Evolutionary conservation across 2,888 invertebrate species (phyloP), one percentile per base, ranked within the genome.

Genomic region (Epistrophe eligans): DNA sequence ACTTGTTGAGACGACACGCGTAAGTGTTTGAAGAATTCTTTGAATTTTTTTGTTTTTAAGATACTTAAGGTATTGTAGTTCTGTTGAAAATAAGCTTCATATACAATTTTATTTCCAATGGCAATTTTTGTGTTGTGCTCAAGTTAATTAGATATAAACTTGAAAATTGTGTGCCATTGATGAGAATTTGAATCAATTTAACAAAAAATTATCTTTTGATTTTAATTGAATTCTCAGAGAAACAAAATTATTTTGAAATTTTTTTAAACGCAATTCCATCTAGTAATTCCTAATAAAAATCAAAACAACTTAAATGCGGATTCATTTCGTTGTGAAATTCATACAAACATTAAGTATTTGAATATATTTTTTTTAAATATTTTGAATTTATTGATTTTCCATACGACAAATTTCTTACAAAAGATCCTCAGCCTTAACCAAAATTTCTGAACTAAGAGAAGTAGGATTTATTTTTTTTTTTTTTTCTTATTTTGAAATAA

Each of bases 221-320:
- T 66, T 66, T 48, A 19, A 67, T 67, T 67, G 48, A 67, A 50
- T 50, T 35, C 67, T 19, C 67, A 67, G 67, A 67, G 38, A 67
- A 50, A 13, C 0, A 19, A 4, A 19, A 50, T 67, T 4, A 35
- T 4, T 66, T 66, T 48, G 13, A 35, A 35, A 24, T 17, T 55
- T 55, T n/a, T 55, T 4, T 15, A 48, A 5, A 64, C 45, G 10
- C 64, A 64, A 15, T 45, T 45, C 0, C 11, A 45, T 64, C 45
- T 64, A 64, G 28, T 11, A 64, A 45, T 32, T 64, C n/a, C 0
- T 45, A 28, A 15, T 11, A 45, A 8, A 28, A 45, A 45, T 32
- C 8, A 24, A 24, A 62, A 24, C 40, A 8, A 60, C 8, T 40
- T 58, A 11, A 2, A 11, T 58, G 58, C 60, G 13, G 19, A 62